Evolutionary conservation across 2,888 invertebrate species (phyloP), one percentile per base, ranked within the genome.

Genomic region (Luffia ferchaultella): DNA sequence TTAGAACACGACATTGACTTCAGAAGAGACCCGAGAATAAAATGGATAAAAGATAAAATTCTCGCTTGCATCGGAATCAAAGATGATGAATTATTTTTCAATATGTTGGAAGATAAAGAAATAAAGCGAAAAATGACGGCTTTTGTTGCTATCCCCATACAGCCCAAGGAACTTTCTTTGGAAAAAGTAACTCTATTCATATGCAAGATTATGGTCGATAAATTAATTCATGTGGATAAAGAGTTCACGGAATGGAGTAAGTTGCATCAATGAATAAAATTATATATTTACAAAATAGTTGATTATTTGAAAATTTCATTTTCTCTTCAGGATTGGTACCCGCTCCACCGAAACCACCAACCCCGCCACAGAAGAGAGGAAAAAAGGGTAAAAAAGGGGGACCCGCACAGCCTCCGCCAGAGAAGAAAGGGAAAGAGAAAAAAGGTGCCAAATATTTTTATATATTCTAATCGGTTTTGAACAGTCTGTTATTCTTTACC

Each of bases 191-290:
- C 89, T 17, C 80, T 93, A 58, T 89, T 86, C 60, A 80, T 92
- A 16, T 87, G 90, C 61, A 90, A 90, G 64, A 90, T 90, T 1
- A 88, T 89, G 58, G 88, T 88, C 48, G 91, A 90, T 60, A 90
- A 90, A 64, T 74, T 91, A 7, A 79, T 84, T 50, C 74, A 83
- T 62, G 85, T 90, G 16, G 92, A 93, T 62, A 90, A 90, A 63
- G 92, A 93, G 69, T 87, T 92, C 53, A 86, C 89, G 58, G 91
- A 93, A 75, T 88, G 90, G 86, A 89, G 92, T 93, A 77, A 86
- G 86, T 71, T 9, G 47, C 9, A 18, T 20, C 42, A 7, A 18
- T 41, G 43, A 18, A 44, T 18, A 45, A 45, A n/a, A n/a, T n/a
- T 42, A 44, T 41, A 2, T 48, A 48, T 48, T 18, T 18, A 18